Evolutionary conservation across 2,113 vertebrate genomes (phyloP), one percentile per base, ranked within the genome.

Genomic region (Phoxinus phoxinus): DNA sequence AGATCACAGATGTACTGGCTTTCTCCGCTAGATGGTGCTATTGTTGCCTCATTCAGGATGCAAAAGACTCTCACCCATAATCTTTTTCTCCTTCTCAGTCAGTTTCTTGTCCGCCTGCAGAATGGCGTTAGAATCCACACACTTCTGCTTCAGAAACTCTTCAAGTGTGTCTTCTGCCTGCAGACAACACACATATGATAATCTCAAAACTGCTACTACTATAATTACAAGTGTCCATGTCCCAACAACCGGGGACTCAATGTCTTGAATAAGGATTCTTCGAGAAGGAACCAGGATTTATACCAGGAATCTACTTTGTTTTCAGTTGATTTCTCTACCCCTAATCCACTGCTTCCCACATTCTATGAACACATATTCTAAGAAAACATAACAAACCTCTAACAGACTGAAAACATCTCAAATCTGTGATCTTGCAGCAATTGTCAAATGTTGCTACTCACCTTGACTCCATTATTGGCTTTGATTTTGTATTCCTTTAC

Each of bases 71-170:
- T 83, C 78, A 91, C 89, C 89, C 0, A 84, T 85, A 21, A 89
- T 67, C 23, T 80, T 79, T 78, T 78, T 90, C 21, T 90, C 87
- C 6, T 83, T 82, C 21, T 85, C 87, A 2, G 53, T 88, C 11
- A 91, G 86, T 15, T 83, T 85, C 4, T 87, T 51, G 58, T 91
- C 89, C 30, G 89, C 87, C 76, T 88, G 88, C 17, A 91, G 86
- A 25, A 91, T 48, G 2, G 88, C 81, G 2, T 61, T 83, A 27
- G 88, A 87, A 37, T 88, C 87, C 0, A 67, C 48, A 21, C 46
- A 78, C 81, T 85, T 89, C 17, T 65, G 59, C 61, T 87, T 84
- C 75, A 91, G 63, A 58, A 90, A 91, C 46, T 53, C 53, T 27
- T 85, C 84, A 21, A 69, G 67, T 37, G 67, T 37, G 19, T 69